phyloP scores from a whole-genome alignment of 2,113 vertebrate genomes.

The Podocnemis expansa region DNA sequence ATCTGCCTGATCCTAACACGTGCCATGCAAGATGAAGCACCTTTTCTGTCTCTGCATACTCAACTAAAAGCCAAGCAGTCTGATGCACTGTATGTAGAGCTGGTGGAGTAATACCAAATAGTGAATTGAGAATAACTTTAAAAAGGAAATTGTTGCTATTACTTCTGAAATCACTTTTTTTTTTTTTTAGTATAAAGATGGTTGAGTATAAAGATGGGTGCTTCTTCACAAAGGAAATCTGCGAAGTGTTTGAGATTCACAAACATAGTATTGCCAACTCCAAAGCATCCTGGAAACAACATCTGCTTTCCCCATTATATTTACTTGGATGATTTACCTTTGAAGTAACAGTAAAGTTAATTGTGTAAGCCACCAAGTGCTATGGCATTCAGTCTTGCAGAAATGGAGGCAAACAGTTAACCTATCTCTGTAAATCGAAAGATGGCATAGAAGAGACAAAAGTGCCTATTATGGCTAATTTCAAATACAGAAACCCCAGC shows the following conservation, averaged over 20 bases:
- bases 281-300: background rate
- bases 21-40: background rate
- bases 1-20: background rate
- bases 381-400: background rate
- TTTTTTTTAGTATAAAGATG: background rate
- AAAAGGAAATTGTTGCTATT: background rate
- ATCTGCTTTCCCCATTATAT: background rate
- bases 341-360: background rate
- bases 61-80: background rate
- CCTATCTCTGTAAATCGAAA: constrained; percentile 15
- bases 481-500: background rate
- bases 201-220: background rate
- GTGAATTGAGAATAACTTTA: background rate
- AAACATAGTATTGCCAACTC: background rate
- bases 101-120: background rate
- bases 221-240: background rate
- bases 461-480: background rate
- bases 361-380: background rate
- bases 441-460: background rate
- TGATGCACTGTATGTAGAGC: background rate
- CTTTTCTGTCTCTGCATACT: background rate
- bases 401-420: background rate
- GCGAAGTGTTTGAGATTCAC: background rate
- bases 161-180: background rate
- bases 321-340: background rate